Percentiles rank a stretch among this genome's conserved stretches.
phyloP scores from a whole-genome alignment of 2,888 invertebrate species.

The Cerastoderma edule region DNA sequence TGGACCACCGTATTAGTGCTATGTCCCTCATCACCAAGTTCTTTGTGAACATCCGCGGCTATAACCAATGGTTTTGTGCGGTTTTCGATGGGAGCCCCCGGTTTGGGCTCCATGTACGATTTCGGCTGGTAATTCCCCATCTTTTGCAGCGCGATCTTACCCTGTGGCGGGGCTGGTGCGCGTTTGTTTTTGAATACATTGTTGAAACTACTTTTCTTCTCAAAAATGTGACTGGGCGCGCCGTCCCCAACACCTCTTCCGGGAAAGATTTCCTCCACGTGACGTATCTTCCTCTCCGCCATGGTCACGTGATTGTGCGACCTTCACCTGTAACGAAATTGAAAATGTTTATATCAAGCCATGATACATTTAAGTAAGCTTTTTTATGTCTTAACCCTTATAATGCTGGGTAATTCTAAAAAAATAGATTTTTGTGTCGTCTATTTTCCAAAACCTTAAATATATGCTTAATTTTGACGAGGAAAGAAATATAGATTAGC shows the following conservation, averaged over 20 bases:
- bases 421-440: no score
- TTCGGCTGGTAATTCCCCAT: slow-evolving; percentile 69
- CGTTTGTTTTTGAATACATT: slow-evolving; percentile 61
- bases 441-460: no score
- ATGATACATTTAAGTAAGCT: no score
- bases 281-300: slow-evolving; percentile 54
- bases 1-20: not conserved
- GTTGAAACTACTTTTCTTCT: slow-evolving; percentile 42
- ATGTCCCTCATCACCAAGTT: not conserved
- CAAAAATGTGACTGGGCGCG: not conserved
- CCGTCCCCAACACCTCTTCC: slow-evolving; percentile 15
- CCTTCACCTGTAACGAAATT: not conserved
- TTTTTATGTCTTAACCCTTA: not conserved
- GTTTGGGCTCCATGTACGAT: slow-evolving; percentile 33
- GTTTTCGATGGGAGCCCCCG: slow-evolving; percentile 5
- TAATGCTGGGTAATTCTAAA: no score
- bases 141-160: slow-evolving; percentile 51
- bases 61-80: not conserved
- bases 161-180: slow-evolving; percentile 63
- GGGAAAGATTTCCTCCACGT: slow-evolving; percentile 50
- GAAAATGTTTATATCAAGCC: no score
- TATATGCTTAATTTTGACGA: no score
- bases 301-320: slow-evolving; percentile 20
- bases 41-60: not conserved
- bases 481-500: not conserved